Evolutionary conservation across 2,888 invertebrate species (phyloP), one percentile per base, ranked within the genome.

Genomic region (Drosophila austrosaltans): DNA sequence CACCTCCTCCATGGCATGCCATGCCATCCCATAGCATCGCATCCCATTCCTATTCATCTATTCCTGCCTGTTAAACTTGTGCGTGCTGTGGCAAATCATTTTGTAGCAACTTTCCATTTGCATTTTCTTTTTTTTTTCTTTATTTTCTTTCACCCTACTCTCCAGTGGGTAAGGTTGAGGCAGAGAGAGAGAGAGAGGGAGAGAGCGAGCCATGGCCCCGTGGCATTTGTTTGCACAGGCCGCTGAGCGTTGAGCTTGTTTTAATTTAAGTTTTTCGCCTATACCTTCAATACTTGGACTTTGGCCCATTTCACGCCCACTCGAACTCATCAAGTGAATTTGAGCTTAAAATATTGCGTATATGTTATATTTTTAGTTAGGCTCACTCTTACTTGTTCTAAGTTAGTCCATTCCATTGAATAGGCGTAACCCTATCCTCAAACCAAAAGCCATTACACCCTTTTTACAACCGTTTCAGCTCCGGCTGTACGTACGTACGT

Each of bases 21-120:
- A 32, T n/a, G n/a, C 22, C 53, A 12, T 7, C 20, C 20, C 56
- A 16, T 16, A 16, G 16, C 16, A 16, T 16, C 16, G 16, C 16
- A 32, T n/a, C 20, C 22, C 53, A 12, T 7, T n/a, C 20, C 56
- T 32, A 44, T 53, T 12, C 25, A 53, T 28, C 28, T 16, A 44
- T 61, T 36, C 28, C 40, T 22, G 5, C 53, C 8, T 56, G 22
- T 16, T 30, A 39, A 28, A 12, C 42, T 20, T 40, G 53, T 69
- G 75, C 75, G 69, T 73, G 72, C 56, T 12, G 48, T 16, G 76
- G 53, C 75, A 81, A 70, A 70, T 77, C 71, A 77, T 77, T 79
- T 74, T 79, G 75, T 69, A 70, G 73, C 68, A 78, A 69, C 70
- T 72, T 80, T 77, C 75, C 79, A 83, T 82, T 80, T 78, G 79